Conservation (phyloP, 2,797 vertebrate species). For the Thripadectes ignobilis region DNA sequence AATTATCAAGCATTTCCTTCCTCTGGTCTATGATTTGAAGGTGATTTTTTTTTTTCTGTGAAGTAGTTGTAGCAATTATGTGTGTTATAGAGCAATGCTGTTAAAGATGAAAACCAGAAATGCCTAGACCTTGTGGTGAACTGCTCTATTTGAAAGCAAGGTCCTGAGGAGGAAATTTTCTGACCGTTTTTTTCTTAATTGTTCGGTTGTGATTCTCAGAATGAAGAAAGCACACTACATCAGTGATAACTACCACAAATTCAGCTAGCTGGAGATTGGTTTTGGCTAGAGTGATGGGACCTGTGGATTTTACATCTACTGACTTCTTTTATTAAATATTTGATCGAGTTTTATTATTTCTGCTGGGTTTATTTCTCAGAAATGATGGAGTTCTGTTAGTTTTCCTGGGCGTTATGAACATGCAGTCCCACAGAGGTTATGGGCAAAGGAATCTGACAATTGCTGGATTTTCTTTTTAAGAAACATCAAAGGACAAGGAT, state of each 20-base stretch:
- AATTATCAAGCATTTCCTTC: background rate
- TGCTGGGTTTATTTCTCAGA: background rate
- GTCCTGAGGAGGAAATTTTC: background rate
- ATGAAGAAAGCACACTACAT: background rate
- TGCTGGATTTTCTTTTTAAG: background rate
- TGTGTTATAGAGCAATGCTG: background rate
- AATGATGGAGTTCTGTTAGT: background rate
- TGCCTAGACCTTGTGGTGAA: background rate
- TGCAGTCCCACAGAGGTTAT: background rate
- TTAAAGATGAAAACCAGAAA: background rate
- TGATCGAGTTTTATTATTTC: background rate
- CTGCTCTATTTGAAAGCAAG: background rate
- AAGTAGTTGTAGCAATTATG: background rate
- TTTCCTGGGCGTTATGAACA: background rate
- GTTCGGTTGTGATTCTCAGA: background rate
- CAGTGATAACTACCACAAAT: background rate
- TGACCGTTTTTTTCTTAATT: background rate
- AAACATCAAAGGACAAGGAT: background rate
- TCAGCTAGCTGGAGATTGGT: background rate
- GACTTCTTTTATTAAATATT: background rate
- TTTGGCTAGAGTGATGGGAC: background rate
- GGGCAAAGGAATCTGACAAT: background rate
- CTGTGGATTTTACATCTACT: background rate
- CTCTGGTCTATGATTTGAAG: background rate
- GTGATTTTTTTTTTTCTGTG: background rate